Percentiles rank a stretch among this genome's conserved stretches.
Conservation (phyloP, 2,797 vertebrate species). For the Phaenicophaeus curvirostris region DNA sequence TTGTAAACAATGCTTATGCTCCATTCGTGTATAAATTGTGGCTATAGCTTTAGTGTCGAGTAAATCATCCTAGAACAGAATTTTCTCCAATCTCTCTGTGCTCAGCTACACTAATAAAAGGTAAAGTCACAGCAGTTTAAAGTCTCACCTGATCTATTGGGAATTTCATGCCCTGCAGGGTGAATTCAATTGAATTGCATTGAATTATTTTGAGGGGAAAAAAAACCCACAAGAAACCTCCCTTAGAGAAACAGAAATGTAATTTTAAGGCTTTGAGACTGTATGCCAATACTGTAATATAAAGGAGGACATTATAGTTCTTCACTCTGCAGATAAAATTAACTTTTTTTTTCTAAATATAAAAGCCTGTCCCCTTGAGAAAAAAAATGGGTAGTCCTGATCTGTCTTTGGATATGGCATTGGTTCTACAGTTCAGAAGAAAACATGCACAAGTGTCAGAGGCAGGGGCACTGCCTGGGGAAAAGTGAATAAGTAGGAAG, state of each 20-base stretch:
- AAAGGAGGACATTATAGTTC: neutral
- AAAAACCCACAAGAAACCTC: neutral
- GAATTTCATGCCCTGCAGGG: constrained; percentile 5
- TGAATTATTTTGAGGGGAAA: neutral
- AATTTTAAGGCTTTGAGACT: neutral
- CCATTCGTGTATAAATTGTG: neutral
- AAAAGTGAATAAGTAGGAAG: neutral
- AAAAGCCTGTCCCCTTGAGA: neutral
- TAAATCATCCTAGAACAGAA: neutral
- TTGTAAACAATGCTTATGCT: constrained; percentile 15
- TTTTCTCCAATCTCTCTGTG: neutral
- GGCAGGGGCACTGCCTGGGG: neutral
- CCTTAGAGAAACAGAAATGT: neutral
- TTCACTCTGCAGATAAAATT: neutral
- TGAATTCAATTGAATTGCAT: neutral
- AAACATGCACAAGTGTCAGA: neutral
- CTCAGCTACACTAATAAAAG: neutral
- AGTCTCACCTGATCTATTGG: neutral
- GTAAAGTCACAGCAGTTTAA: neutral
- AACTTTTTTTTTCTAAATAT: neutral
- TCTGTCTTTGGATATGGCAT: neutral
- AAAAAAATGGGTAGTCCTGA: neutral
- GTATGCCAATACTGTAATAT: neutral
- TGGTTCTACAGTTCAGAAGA: neutral
- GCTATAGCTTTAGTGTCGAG: neutral